Evolutionary conservation across 2,797 vertebrate species (phyloP).

Genomic region (Sebastolobus alascanus): DNA sequence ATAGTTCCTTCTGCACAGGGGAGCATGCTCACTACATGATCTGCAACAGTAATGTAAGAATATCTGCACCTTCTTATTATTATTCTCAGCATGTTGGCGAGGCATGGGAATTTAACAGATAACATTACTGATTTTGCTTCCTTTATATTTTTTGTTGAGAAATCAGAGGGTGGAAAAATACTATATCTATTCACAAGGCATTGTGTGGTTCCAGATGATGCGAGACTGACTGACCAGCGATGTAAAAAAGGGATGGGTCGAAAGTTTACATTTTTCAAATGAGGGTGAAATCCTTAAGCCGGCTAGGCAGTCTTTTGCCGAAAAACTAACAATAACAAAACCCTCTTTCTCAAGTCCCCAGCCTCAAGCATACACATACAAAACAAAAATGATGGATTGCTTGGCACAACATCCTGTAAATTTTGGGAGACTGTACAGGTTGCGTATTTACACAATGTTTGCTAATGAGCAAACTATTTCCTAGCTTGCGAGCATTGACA

Average conservation of each 20-base stretch:
- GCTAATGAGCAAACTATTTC: neutral
- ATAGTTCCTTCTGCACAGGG: constrained; percentile 79
- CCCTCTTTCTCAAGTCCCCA: too few species aligned
- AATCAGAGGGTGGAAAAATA: neutral
- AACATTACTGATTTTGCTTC: neutral
- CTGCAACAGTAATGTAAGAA: constrained; percentile 91
- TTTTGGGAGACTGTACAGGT: neutral
- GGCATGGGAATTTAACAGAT: neutral
- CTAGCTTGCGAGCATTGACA: neutral
- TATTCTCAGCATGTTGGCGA: neutral
- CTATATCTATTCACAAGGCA: neutral
- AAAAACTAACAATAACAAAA: neutral
- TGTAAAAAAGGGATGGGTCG: too few species aligned
- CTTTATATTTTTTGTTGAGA: neutral
- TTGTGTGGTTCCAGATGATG: neutral
- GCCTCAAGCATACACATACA: neutral
- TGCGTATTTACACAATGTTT: neutral
- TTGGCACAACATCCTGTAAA: neutral
- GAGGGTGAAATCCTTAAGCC: neutral
- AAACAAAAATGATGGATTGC: neutral
- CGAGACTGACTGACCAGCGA: neutral
- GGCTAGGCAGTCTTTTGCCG: neutral
- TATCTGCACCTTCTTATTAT: neutral
- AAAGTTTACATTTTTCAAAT: neutral
- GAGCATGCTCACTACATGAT: constrained; percentile 88